These are phyloP conservation scores for Coelopa frigida DNA, from an alignment of 1,140 invertebrate genomes.

Conservation along the genomic window DNA sequence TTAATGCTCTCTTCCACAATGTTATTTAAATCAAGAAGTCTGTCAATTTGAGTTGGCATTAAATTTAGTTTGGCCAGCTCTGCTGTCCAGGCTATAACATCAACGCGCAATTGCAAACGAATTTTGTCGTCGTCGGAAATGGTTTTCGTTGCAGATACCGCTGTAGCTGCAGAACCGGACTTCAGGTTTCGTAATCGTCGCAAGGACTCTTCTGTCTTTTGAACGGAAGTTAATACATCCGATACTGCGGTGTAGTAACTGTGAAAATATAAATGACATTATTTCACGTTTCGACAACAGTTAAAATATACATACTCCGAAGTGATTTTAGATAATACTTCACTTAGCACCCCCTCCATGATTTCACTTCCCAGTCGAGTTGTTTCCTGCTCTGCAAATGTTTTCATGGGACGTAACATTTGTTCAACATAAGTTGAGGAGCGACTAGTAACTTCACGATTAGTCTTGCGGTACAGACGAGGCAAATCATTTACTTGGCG, in stretches of 20 bases:
- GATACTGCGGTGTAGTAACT: slow-evolving; percentile 75
- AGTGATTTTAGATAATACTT: slow-evolving; percentile 58
- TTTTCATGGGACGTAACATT: slow-evolving; percentile 55
- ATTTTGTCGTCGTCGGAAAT: slow-evolving; percentile 89
- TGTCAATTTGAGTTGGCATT: slow-evolving; percentile 26
- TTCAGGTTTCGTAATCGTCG: slow-evolving; percentile 79
- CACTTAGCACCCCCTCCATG: slow-evolving; percentile 49
- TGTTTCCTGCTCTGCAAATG: slow-evolving; percentile 55
- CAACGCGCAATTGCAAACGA: slow-evolving; percentile 77
- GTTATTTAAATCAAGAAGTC: slow-evolving; percentile 24
- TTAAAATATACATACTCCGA: slow-evolving; percentile 53
- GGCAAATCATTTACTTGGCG: slow-evolving; percentile 79
- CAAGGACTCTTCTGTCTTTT: slow-evolving; percentile 90
- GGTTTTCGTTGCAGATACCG: slow-evolving; percentile 44
- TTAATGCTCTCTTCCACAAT: slow-evolving; percentile 38
- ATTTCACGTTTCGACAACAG: slow-evolving; percentile 4
- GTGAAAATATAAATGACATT: slow-evolving; percentile 28
- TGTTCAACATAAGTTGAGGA: slow-evolving; percentile 70
- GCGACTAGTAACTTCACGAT: slow-evolving; percentile 74
- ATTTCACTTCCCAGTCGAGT: slow-evolving; percentile 49
- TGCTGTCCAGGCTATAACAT: slow-evolving; percentile 59
- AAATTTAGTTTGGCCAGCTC: slow-evolving; percentile 32
- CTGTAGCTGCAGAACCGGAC: slow-evolving; percentile 45
- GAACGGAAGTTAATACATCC: slow-evolving; percentile 85
- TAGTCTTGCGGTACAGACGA: slow-evolving; percentile 84